Conservation (phyloP, 1,140 invertebrate species). For the Apis mellifera region Amel_HAv3.1 CM009940.2:264501-265000, state of each 20-base stretch:
- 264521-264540: too few species aligned
- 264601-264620: conserved; percentile 39
- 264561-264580: conserved; percentile 31
- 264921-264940: conserved; percentile 90
- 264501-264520: neutral
- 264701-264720: conserved; percentile 64
- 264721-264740: conserved; percentile 74
- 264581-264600: conserved; percentile 45
- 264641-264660: conserved; percentile 45
- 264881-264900: conserved; percentile 93
- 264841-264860: conserved; percentile 96
- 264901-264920: conserved; percentile 92
- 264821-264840: conserved; percentile 96
- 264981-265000: conserved; percentile 84
- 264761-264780: conserved; percentile 70
- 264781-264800: conserved; percentile 90
- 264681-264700: conserved; percentile 32
- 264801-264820: conserved; percentile 93
- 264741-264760: conserved; percentile 74
- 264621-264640: conserved; percentile 52
- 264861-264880: conserved; percentile 88
- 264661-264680: conserved; percentile 44
- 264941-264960: conserved; percentile 86
- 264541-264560: too few species aligned
- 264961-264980: conserved; percentile 90